Percentiles rank a stretch among this genome's conserved stretches.
Evolutionary conservation across 1,140 invertebrate genomes (phyloP).

Genomic region (Stegodyphus dumicola): DNA sequence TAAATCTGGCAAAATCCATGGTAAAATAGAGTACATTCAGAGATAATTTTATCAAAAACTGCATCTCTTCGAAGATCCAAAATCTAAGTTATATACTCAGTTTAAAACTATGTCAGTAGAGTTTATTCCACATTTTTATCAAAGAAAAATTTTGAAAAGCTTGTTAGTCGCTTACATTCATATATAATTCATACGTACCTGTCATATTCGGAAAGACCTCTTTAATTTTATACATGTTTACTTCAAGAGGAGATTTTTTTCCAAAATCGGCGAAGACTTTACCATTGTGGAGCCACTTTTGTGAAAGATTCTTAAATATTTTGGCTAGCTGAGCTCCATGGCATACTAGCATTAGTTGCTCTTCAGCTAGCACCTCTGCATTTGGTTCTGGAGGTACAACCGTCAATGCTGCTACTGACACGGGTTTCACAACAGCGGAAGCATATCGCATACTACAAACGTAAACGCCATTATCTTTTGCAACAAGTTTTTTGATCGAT

Average conservation of each 20-base stretch:
- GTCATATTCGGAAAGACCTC: slow-evolving; percentile 3
- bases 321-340: neutral
- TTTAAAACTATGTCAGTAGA: neutral
- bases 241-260: neutral
- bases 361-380: neutral
- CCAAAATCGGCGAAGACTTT: neutral
- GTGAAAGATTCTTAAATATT: neutral
- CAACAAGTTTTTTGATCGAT: neutral
- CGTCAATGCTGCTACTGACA: slow-evolving; percentile 5
- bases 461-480: slow-evolving; percentile 29
- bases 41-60: neutral
- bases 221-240: neutral
- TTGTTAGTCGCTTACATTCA: neutral
- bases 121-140: neutral
- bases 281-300: neutral
- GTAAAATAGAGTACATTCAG: neutral
- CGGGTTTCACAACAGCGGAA: neutral
- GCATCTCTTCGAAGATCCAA: too few species aligned
- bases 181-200: neutral
- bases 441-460: slow-evolving; percentile 28
- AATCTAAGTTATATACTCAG: neutral
- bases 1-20: neutral
- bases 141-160: neutral
- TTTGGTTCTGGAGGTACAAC: neutral
- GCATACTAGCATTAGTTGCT: neutral